Evolutionary conservation across 2,888 invertebrate species (phyloP).

Genomic region (Torymus auratus): DNA sequence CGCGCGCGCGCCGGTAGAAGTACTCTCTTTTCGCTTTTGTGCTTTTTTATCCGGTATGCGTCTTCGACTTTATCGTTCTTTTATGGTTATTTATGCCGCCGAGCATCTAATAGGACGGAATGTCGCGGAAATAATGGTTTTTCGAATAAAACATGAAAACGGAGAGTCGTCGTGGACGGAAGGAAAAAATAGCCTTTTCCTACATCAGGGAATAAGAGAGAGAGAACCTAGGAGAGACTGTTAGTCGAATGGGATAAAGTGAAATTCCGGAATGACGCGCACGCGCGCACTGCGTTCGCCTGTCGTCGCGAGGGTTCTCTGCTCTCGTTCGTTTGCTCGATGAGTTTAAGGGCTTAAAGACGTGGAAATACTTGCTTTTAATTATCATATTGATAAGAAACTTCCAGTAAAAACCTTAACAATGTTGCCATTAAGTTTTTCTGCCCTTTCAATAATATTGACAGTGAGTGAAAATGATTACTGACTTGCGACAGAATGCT

Average conservation of each 20-base stretch:
- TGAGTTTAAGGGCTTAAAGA: not conserved
- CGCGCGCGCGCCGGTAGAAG: not conserved
- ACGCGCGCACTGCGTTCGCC: too few species aligned
- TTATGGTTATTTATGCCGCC: slow-evolving; percentile 54
- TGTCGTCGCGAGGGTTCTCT: too few species aligned
- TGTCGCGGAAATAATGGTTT: slow-evolving; percentile 56
- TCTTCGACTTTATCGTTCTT: slow-evolving; percentile 50
- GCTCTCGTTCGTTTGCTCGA: too few species aligned
- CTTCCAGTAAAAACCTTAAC: too few species aligned
- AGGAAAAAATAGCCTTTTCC: slow-evolving; percentile 6
- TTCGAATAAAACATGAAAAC: slow-evolving; percentile 55
- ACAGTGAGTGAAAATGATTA: too few species aligned
- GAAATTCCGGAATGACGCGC: slow-evolving; percentile 29
- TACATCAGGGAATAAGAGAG: slow-evolving; percentile 1
- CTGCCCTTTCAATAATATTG: too few species aligned
- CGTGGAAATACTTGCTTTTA: not conserved
- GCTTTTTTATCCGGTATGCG: slow-evolving; percentile 35
- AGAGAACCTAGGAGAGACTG: not conserved
- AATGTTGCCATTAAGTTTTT: too few species aligned
- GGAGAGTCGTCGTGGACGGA: not conserved
- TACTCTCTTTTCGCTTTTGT: slow-evolving; percentile 16
- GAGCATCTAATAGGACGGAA: slow-evolving; percentile 56
- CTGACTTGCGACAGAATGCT: too few species aligned
- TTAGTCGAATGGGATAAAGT: slow-evolving; percentile 23
- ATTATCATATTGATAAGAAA: not conserved